Base-by-base conservation (phyloP, 92 coral and sea anemone species). In the Porites lobata region DNA sequence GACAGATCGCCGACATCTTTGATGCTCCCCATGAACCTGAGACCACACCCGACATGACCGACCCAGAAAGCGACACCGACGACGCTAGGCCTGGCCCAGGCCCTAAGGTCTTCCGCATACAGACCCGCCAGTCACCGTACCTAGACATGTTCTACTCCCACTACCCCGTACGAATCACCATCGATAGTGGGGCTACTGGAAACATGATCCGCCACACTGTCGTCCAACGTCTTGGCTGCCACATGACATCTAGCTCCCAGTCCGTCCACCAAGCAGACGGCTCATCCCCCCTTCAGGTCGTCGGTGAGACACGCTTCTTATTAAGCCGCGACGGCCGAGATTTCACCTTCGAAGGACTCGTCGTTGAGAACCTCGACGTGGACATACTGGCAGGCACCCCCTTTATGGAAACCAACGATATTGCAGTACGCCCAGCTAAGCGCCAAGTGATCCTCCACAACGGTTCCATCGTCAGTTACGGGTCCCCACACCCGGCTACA, bases 1-100 rank as follows among this genome's bases (percentile, higher is more conserved):
- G 92, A 17, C 92, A 92, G 73, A 89, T 92, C 79, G 85, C 89
- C 26, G 87, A 58, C 71, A 92, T 89, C 90, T 74, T 85, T 47
- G 92, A 88, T 51, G 84, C 83, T 24, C 86, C 58, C 18, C 82
- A 59, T 22, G 82, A 66, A 62, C 50, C 24, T 56, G 85, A 54
- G 68, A 54, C 50, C 21, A 51, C 52, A 32, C 77, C 85, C 20
- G 59, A 19, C 66, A 11, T 53, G 57, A 11, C 57, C 57, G 19
- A 13, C 11, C 85, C 85, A 22, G 32, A 50, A 5, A 53, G 57
- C 12, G 9, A 53, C 57, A 53, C 57, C 57, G 12, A 53, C 12
- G 57, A 53, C 57, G 12, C 47, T 51, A 5, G 53, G 50, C 17
- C 65, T 22, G 20, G 63, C 82, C 51, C 65, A 14, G 47, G 65